Evolutionary conservation across 2,113 vertebrate species (phyloP).

Genomic region (Aegotheles bennettii): DNA sequence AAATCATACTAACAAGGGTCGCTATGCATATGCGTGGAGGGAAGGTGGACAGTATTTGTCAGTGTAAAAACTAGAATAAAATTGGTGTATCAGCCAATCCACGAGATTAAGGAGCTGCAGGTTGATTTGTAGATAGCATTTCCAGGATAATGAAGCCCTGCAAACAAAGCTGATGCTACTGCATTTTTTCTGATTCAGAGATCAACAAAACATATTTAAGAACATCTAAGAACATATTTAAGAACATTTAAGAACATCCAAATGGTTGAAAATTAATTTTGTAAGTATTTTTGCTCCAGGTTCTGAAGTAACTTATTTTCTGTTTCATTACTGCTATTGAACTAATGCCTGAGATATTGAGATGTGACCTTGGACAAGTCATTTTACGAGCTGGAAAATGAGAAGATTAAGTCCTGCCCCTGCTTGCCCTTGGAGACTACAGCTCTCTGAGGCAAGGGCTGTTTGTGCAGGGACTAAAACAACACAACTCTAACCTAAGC

Average conservation of each 20-base stretch:
- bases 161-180: background rate
- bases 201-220: background rate
- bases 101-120: no score
- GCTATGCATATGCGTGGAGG: rapidly evolving
- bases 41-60: background rate
- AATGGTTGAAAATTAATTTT: background rate
- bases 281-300: background rate
- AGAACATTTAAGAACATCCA: background rate
- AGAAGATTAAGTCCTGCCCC: background rate
- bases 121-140: background rate
- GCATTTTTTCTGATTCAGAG: background rate
- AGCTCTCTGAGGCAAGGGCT: background rate
- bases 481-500: background rate
- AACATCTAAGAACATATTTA: background rate
- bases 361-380: background rate
- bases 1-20: background rate
- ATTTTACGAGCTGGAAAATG: constrained; percentile 36
- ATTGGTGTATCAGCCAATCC: background rate
- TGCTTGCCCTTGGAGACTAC: background rate
- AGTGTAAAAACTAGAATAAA: background rate
- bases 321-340: background rate
- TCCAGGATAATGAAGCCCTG: background rate
- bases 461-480: background rate
- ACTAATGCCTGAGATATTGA: background rate
- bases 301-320: background rate